A percentile compares a stretch with the other conserved stretches of the same genome.
Conservation (phyloP, 2,797 vertebrate species). For the Sorex maritimensis region DNA sequence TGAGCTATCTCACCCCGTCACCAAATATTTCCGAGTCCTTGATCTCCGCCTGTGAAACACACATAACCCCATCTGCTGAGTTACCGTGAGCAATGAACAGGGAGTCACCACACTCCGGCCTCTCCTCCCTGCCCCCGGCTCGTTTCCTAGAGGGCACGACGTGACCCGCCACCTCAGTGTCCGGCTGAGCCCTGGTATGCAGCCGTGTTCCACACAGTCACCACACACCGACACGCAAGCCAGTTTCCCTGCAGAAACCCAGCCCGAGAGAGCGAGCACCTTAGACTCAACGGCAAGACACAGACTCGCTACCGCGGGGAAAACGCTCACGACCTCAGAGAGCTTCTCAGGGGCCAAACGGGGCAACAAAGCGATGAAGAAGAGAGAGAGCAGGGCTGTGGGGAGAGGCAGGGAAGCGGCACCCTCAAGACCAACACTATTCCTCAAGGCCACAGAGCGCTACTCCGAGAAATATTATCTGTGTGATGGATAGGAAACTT, state of each 20-base stretch:
- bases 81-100: constrained; percentile 21
- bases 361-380: background rate
- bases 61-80: constrained; percentile 1
- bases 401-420: constrained; percentile 37
- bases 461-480: too few species aligned
- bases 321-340: background rate
- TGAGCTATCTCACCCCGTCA: constrained; percentile 39
- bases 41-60: constrained; percentile 51
- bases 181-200: background rate
- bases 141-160: background rate
- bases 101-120: too few species aligned
- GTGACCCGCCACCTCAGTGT: background rate
- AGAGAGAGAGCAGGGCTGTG: background rate
- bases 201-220: background rate
- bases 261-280: background rate
- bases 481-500: background rate
- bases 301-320: background rate
- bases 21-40: constrained; percentile 35
- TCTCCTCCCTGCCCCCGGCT: background rate
- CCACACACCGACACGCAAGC: background rate
- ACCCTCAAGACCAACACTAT: background rate
- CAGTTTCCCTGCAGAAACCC: background rate
- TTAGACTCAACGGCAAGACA: constrained; percentile 31
- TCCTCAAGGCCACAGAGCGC: background rate
- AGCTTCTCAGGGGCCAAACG: background rate